phyloP scores from a whole-genome alignment of 2,888 invertebrate genomes.

The Ormyrus thymus region DNA sequence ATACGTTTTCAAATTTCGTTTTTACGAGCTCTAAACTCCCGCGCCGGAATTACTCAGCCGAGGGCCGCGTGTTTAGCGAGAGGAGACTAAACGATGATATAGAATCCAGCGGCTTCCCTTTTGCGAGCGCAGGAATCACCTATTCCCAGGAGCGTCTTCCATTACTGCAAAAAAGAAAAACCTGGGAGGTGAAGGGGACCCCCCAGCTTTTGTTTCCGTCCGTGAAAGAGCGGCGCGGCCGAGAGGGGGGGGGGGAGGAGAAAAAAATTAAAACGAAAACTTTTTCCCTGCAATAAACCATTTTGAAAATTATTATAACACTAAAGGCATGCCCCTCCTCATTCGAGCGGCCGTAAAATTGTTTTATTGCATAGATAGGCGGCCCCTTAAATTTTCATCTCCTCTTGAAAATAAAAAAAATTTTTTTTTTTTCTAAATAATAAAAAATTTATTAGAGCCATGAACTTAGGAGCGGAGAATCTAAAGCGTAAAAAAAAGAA shows the following conservation, averaged over 20 bases:
- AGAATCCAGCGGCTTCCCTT: slow-evolving; percentile 2
- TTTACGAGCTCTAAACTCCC: not conserved
- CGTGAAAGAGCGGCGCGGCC: slow-evolving; percentile 1
- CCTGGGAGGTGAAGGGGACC: not conserved
- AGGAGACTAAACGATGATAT: slow-evolving; percentile 10
- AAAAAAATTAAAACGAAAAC: not conserved
- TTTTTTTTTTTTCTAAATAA: slow-evolving; percentile 21
- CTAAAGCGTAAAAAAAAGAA: slow-evolving; percentile 20
- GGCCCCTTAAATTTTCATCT: slow-evolving; percentile 37
- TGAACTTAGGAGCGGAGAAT: slow-evolving; percentile 7
- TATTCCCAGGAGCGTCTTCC: slow-evolving; percentile 32
- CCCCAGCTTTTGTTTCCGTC: not conserved
- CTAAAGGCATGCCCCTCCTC: slow-evolving; percentile 9
- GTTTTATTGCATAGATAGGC: slow-evolving; percentile 30
- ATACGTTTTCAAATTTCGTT: not conserved
- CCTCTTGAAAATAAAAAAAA: slow-evolving; percentile 28
- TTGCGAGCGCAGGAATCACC: slow-evolving; percentile 10
- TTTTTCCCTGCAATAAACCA: not conserved
- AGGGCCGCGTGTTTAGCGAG: not conserved
- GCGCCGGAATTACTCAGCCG: not conserved
- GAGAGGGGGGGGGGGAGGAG: not conserved
- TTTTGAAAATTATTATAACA: slow-evolving; percentile 32
- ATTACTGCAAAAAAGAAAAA: slow-evolving; percentile 12
- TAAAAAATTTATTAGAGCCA: slow-evolving; percentile 36
- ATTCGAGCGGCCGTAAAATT: slow-evolving; percentile 19